A percentile compares a stretch with the other conserved stretches of the same genome.
Conservation (phyloP, 2,888 invertebrate genomes). For the Scaptomyza polygonia region DNA sequence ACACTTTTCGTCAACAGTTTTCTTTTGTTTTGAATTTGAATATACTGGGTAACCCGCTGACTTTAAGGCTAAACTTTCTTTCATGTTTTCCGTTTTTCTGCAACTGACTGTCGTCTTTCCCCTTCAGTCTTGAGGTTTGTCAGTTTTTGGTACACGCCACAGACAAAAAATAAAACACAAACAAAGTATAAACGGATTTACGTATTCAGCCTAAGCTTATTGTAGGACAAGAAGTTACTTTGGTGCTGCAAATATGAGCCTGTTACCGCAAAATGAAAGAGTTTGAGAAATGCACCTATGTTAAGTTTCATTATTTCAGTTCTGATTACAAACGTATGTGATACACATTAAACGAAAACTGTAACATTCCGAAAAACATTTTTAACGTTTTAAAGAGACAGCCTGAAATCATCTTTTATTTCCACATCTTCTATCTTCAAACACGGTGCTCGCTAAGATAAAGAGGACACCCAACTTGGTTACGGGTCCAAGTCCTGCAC, state of each 20-base stretch:
- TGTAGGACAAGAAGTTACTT: conserved; percentile 2
- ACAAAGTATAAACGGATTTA: no score
- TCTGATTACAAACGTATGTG: conserved; percentile 49
- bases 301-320: conserved; percentile 65
- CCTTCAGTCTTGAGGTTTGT: conserved; percentile 10
- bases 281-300: conserved; percentile 46
- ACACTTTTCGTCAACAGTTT: conserved; percentile 39
- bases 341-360: conserved; percentile 16
- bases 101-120: conserved; percentile 4
- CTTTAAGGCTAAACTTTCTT: conserved; percentile 40
- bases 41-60: conserved; percentile 62
- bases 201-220: neutral
- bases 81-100: conserved; percentile 33
- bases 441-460: conserved; percentile 22
- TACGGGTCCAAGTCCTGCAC: conserved; percentile 27
- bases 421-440: neutral
- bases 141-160: conserved; percentile 15
- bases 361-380: conserved; percentile 40
- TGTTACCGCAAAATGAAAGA: neutral
- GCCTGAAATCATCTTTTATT: conserved; percentile 45
- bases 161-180: no score
- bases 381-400: conserved; percentile 20
- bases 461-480: conserved; percentile 28
- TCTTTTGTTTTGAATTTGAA: conserved; percentile 61
- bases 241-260: neutral